Conservation (phyloP, 2,113 vertebrate species). For the Noctilio leporinus region DNA sequence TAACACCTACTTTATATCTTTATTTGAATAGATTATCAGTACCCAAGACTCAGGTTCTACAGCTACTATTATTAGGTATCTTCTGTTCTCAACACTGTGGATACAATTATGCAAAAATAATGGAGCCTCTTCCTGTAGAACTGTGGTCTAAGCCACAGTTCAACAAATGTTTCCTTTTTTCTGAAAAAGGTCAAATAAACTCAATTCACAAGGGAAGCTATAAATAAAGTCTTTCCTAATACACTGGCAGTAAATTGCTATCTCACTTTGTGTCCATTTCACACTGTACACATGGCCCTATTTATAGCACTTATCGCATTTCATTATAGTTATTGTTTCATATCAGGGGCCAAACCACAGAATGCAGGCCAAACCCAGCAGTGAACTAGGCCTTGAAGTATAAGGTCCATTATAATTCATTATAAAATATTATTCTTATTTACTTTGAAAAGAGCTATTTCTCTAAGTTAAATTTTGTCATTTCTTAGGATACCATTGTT, state of each 20-base stretch:
- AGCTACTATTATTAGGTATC: not conserved
- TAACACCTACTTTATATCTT: not conserved
- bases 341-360: not conserved
- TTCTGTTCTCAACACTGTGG: accelerated
- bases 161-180: not conserved
- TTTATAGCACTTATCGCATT: not conserved
- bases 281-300: accelerated
- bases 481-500: not conserved
- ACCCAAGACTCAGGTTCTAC: not conserved
- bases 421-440: not conserved
- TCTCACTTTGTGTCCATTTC: not conserved
- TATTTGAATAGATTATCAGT: not conserved
- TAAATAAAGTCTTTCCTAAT: not conserved
- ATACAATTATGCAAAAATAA: not conserved
- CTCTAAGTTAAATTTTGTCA: not conserved
- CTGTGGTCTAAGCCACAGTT: not conserved
- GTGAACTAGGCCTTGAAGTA: not conserved
- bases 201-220: not conserved
- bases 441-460: not conserved
- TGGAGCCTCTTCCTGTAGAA: not conserved
- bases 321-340: not conserved
- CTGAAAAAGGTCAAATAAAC: not conserved
- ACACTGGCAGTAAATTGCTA: not conserved
- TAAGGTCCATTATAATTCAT: not conserved
- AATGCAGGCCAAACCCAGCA: not conserved